These are phyloP conservation scores for Festucalex cinctus DNA, from an alignment of 2,113 vertebrate species.

Conservation along the genomic window DNA sequence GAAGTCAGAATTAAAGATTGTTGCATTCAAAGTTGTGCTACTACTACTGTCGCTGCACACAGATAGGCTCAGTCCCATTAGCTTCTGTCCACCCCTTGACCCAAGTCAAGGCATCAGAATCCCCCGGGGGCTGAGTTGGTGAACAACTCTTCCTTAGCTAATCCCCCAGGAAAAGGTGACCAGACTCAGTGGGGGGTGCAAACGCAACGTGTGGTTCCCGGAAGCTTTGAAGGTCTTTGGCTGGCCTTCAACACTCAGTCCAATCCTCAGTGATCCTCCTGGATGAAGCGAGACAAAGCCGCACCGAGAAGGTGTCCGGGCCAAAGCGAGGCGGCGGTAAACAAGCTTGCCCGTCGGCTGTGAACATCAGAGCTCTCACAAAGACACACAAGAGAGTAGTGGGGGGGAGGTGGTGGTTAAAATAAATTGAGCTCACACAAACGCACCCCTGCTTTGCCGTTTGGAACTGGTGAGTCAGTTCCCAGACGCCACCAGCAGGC, in stretches of 20 bases:
- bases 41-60: constrained; percentile 18
- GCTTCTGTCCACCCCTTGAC: constrained; percentile 12
- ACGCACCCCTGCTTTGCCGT: background rate
- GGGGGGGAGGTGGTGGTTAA: background rate
- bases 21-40: background rate
- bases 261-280: constrained; percentile 45
- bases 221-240: constrained; percentile 44
- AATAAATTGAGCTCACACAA: constrained; percentile 12
- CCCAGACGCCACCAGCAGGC: no score
- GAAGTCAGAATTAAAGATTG: no score
- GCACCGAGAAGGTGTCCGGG: constrained; percentile 11
- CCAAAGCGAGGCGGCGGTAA: constrained; percentile 10
- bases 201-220: constrained; percentile 11
- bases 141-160: constrained; percentile 30
- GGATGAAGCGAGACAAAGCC: constrained; percentile 47
- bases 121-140: constrained; percentile 29
- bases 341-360: constrained; percentile 10
- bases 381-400: constrained; percentile 19
- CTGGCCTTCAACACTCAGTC: constrained; percentile 24
- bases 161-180: constrained; percentile 47
- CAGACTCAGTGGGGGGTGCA: background rate
- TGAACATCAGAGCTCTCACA: constrained; percentile 39
- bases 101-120: constrained; percentile 25
- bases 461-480: no score
- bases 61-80: constrained; percentile 11